Base-by-base conservation (phyloP, 2,797 vertebrate genomes). In the Ptychobarbus kaznakovi region DNA sequence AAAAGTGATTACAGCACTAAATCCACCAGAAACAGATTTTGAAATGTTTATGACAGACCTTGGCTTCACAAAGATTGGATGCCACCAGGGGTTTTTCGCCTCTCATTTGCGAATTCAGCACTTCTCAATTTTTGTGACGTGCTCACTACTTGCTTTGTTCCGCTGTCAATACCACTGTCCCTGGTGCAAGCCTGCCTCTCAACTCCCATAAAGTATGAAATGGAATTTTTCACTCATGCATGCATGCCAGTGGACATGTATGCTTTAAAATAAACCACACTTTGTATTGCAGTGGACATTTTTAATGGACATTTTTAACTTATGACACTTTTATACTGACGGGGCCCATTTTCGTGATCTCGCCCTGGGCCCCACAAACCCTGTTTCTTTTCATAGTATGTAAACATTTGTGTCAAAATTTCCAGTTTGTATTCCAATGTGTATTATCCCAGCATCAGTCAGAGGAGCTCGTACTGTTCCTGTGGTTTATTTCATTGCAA, bases 371-470 rank as follows among this genome's bases (percentile, higher is more conserved):
- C 28, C 44, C 79, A 76, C 76, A 63, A 79, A 63, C 56, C 44
- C 63, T 69, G 65, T 84, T 84, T 77, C 61, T 76, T 66, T 76
- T 66, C 18, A 28, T 28, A 32, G n/a, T 68, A 56, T 84, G 32
- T 84, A 56, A 84, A 77, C 76, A 53, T 28, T 44, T 69, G 53
- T 56, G 35, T 76, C 22, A 76, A 72, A 66, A 8, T 53, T 56
- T 66, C 25, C 73, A 68, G 46, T 69, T 77, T 63, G 58, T 65
- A 49, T 63, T 75, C 42, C 58, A 74, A 4, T 58, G 49, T 20
- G 56, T 51, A 61, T 82, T 73, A 51, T 84, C 46, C 16, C 44
- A 79, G 15, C 49, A 68, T 46, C 7, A n/a, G 40, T 82, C 53
- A 77, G 28, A 22, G 32, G 35, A 38, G 18, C 74, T 76, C 53